Conservation (phyloP, 2,113 vertebrate genomes). For the Eulacestoma nigropectus region DNA sequence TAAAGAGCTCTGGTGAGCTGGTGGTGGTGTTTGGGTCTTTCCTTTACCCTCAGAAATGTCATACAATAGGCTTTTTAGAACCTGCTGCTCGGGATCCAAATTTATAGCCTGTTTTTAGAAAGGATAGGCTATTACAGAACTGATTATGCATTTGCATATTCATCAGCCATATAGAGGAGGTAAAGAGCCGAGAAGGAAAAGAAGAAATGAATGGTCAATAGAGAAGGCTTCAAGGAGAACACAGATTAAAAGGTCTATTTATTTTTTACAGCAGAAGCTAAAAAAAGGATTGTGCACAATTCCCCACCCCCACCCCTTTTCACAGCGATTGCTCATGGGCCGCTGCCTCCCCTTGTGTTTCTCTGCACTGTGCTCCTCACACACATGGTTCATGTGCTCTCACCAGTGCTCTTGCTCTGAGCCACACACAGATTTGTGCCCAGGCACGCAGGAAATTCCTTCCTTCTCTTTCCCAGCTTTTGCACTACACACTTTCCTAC, state of each 20-base stretch:
- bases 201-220: slow-evolving; percentile 52
- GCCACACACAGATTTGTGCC: background rate
- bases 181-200: slow-evolving; percentile 7
- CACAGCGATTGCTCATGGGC: slow-evolving; percentile 17
- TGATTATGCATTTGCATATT: slow-evolving; percentile 43
- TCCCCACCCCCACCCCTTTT: slow-evolving; percentile 20
- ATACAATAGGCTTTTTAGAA: slow-evolving; percentile 37
- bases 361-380: background rate
- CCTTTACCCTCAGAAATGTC: background rate
- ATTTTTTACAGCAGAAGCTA: slow-evolving; percentile 17
- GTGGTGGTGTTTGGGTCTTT: background rate
- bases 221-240: background rate
- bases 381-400: background rate
- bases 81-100: slow-evolving; percentile 20
- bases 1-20: background rate
- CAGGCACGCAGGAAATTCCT: background rate
- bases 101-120: slow-evolving; percentile 42
- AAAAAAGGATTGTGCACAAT: background rate
- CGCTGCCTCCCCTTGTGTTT: background rate
- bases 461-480: background rate
- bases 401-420: background rate
- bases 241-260: slow-evolving; percentile 30
- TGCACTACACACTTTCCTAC: background rate
- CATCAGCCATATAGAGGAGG: slow-evolving; percentile 31
- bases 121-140: slow-evolving; percentile 26